Conservation (phyloP, 2,113 vertebrate genomes). For the Crocuta crocuta region DNA sequence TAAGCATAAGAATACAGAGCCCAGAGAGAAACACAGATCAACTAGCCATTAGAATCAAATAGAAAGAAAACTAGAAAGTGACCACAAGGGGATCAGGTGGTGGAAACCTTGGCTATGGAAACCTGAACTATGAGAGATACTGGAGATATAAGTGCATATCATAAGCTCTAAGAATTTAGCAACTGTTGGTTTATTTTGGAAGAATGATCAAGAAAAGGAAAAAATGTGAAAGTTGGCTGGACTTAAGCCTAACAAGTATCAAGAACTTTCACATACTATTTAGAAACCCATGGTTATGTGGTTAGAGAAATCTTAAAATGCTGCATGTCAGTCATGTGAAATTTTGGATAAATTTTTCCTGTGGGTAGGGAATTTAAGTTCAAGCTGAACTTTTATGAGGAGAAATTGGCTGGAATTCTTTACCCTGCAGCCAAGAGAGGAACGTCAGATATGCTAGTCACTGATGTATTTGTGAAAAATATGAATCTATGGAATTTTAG, state of each 20-base stretch:
- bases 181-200: slow-evolving; percentile 49
- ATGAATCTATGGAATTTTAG: slow-evolving; percentile 16
- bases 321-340: slow-evolving; percentile 53
- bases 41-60: not conserved
- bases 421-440: slow-evolving; percentile 47
- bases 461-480: slow-evolving; percentile 36
- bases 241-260: slow-evolving; percentile 33
- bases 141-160: not conserved
- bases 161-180: slow-evolving; percentile 9
- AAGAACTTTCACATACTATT: slow-evolving; percentile 46
- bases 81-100: not conserved
- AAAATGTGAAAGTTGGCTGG: slow-evolving; percentile 10
- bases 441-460: slow-evolving; percentile 28
- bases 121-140: not conserved
- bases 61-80: slow-evolving; percentile 3
- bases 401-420: slow-evolving; percentile 63
- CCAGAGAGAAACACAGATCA: not conserved
- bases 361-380: slow-evolving; percentile 55
- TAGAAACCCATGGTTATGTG: slow-evolving; percentile 62
- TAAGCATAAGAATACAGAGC: not conserved
- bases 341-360: slow-evolving; percentile 36
- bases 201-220: not conserved
- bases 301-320: slow-evolving; percentile 55
- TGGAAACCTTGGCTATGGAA: not conserved
- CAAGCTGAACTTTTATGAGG: slow-evolving; percentile 55